Conservation (phyloP, 2,797 vertebrate genomes). For the Leontopithecus rosalia region DNA sequence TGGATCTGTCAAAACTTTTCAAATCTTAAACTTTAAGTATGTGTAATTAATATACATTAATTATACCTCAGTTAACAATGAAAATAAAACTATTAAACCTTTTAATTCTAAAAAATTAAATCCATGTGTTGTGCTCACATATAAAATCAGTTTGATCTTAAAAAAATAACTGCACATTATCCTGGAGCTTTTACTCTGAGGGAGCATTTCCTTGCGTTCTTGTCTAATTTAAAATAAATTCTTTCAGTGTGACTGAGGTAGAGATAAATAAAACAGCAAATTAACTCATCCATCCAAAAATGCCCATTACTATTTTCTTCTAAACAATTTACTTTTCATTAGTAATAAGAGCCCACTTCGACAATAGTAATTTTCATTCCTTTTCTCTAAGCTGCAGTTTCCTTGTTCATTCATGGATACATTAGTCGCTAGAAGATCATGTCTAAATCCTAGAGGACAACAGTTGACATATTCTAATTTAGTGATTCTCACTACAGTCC, state of each 20-base stretch:
- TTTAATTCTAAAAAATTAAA: not conserved
- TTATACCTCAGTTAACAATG: not conserved
- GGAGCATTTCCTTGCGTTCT: not conserved
- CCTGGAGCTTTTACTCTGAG: not conserved
- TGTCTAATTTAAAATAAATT: not conserved
- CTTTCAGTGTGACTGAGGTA: not conserved
- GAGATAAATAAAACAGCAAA: constrained; percentile 11
- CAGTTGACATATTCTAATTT: not conserved
- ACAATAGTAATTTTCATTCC: not conserved
- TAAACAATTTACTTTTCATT: not conserved
- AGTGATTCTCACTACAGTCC: not conserved
- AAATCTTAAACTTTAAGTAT: constrained; percentile 1
- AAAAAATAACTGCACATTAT: not conserved
- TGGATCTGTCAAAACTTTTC: not conserved
- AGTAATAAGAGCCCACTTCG: not conserved
- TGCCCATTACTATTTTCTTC: not conserved
- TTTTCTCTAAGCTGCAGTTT: not conserved
- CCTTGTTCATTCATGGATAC: not conserved
- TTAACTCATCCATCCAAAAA: not conserved
- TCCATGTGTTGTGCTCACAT: not conserved
- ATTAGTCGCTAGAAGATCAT: not conserved
- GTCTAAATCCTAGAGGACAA: constrained; percentile 3
- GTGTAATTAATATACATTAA: not conserved
- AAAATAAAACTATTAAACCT: not conserved
- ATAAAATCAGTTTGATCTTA: not conserved